These are phyloP conservation scores for Erethizon dorsatum DNA, from an alignment of 2,797 vertebrate genomes.

Conservation along the genomic window DNA sequence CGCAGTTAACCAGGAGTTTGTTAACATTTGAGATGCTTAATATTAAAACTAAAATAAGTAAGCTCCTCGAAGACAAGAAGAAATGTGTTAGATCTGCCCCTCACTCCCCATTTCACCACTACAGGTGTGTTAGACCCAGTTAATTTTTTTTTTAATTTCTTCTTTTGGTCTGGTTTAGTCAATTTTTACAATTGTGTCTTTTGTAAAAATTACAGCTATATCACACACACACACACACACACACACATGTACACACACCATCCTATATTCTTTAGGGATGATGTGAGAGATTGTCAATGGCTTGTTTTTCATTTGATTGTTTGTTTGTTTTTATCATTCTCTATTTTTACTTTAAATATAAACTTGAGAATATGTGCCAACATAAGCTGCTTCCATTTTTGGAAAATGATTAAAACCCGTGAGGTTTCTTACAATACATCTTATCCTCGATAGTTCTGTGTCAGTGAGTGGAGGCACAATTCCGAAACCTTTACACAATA, in stretches of 20 bases:
- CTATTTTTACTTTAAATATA: constrained; percentile 50
- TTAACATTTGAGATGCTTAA: constrained; percentile 12
- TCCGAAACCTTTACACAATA: not conserved
- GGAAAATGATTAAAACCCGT: not conserved
- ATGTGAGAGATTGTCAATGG: not conserved
- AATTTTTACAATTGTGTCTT: not conserved
- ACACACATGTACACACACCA: not conserved
- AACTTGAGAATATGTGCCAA: not conserved
- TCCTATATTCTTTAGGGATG: not conserved
- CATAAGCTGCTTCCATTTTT: constrained; percentile 9
- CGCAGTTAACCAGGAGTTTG: not conserved
- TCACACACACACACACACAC: not conserved
- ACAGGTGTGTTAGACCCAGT: not conserved
- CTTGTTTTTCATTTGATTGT: not conserved
- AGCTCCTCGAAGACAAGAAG: not conserved
- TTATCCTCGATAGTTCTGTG: not conserved
- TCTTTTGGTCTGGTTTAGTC: not conserved
- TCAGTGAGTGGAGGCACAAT: not conserved
- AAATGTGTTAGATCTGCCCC: not conserved
- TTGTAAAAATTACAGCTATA: constrained; percentile 18
- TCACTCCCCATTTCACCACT: not conserved
- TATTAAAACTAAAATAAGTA: constrained; percentile 29
- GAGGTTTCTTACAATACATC: constrained; percentile 1
- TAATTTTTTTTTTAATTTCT: not conserved
- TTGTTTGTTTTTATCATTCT: not conserved